Percentiles rank a stretch among this genome's conserved stretches.
Conservation (phyloP, 2,888 invertebrate species). For the Drosophila buzzatii region DNA sequence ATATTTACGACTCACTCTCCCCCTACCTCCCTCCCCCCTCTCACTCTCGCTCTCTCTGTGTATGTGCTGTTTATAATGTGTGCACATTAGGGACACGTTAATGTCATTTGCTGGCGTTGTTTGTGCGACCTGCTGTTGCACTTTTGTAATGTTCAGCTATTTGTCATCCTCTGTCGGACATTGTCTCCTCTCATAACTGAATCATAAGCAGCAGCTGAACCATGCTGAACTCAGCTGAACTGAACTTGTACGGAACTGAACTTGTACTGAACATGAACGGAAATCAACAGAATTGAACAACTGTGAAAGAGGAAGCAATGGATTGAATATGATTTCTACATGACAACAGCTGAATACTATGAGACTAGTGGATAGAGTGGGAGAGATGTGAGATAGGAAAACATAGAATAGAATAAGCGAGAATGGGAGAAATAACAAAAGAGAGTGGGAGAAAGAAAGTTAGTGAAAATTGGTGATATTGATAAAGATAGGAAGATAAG, state of each 20-base stretch:
- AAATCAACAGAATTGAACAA: slow-evolving; percentile 2
- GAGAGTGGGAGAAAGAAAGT: neutral
- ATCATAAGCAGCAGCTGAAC: slow-evolving; percentile 28
- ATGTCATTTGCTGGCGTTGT: slow-evolving; percentile 49
- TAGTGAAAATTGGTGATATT: too few species aligned
- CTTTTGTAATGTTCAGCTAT: slow-evolving; percentile 61
- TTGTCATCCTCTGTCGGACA: slow-evolving; percentile 59
- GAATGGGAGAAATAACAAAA: neutral
- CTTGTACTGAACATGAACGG: slow-evolving; percentile 2
- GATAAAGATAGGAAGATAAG: too few species aligned
- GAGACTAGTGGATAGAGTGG: neutral
- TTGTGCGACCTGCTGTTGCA: slow-evolving; percentile 60
- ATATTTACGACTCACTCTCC: slow-evolving; percentile 49
- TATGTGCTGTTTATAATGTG: slow-evolving; percentile 59
- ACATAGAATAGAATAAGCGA: neutral
- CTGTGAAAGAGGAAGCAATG: slow-evolving; percentile 3
- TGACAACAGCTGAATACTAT: neutral
- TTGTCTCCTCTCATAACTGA: slow-evolving; percentile 23
- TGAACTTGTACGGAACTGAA: neutral
- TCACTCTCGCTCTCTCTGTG: neutral
- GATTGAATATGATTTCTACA: slow-evolving; percentile 1
- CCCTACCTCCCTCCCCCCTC: neutral
- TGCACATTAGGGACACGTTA: slow-evolving; percentile 67
- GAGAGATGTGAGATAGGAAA: neutral
- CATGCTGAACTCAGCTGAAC: slow-evolving; percentile 8